Conservation (phyloP, 2,797 vertebrate genomes). For the Naso thynnoides region DNA sequence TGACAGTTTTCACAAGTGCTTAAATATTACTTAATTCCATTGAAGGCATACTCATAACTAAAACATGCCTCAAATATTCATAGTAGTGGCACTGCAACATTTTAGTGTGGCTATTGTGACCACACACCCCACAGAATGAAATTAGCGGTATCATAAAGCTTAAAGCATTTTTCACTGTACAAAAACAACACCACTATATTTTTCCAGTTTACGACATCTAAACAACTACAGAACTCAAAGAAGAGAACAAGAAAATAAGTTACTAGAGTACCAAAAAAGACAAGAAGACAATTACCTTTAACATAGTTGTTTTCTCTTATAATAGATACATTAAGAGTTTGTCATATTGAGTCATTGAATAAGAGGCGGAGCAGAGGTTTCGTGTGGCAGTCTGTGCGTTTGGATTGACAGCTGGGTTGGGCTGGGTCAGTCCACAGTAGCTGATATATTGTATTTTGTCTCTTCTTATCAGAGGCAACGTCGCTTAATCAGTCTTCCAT, state of each 20-base stretch:
- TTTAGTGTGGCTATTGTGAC: conserved; percentile 26
- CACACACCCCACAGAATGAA: conserved; percentile 33
- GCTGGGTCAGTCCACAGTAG: conserved; percentile 44
- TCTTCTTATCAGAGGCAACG: conserved; percentile 57
- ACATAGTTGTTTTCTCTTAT: conserved; percentile 37
- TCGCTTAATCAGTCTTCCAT: conserved; percentile 36
- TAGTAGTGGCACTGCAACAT: conserved; percentile 54
- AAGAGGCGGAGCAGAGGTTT: conserved; percentile 31
- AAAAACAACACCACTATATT: conserved; percentile 66
- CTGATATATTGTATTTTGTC: conserved; percentile 54
- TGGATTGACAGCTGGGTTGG: conserved; percentile 42
- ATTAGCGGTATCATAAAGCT: conserved; percentile 46
- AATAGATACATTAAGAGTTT: conserved; percentile 47
- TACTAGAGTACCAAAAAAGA: conserved; percentile 67
- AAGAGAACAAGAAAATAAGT: conserved; percentile 81
- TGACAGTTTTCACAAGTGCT: conserved; percentile 64
- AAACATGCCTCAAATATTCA: conserved; percentile 57
- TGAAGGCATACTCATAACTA: conserved; percentile 34
- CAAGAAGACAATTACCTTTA: conserved; percentile 51
- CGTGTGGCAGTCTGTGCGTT: conserved; percentile 36
- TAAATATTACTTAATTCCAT: conserved; percentile 57
- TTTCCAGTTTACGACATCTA: conserved; percentile 79
- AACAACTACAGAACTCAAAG: conserved; percentile 66
- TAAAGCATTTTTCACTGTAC: conserved; percentile 64
- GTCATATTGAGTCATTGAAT: conserved; percentile 15